A percentile compares a stretch with the other conserved stretches of the same genome.
Evolutionary conservation across 2,888 invertebrate genomes (phyloP).

Genomic region (Tetragnatha montana): DNA sequence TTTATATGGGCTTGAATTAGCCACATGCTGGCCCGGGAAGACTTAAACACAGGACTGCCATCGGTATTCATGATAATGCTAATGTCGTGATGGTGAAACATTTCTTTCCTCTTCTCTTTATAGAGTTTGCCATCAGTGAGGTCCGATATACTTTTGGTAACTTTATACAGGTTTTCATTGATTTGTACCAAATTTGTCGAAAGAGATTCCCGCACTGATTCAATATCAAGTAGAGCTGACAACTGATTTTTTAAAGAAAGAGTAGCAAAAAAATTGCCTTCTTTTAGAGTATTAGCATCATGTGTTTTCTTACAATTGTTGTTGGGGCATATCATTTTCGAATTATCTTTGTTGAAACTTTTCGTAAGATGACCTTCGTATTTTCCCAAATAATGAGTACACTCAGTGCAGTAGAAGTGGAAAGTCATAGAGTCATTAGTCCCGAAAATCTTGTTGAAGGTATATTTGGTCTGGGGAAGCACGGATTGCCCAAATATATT

Average conservation of each 20-base stretch:
- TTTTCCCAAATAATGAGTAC: conserved; percentile 22
- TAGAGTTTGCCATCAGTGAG: conserved; percentile 24
- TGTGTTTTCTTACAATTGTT: neutral
- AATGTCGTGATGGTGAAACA: conserved; percentile 10
- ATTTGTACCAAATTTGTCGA: neutral
- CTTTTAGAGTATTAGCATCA: conserved; percentile 1
- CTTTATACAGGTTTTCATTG: neutral
- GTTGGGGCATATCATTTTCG: conserved; percentile 1
- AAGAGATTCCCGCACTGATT: neutral
- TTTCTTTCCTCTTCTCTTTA: conserved; percentile 1
- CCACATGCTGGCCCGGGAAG: conserved; percentile 36
- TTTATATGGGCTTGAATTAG: conserved; percentile 28
- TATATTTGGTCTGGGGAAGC: conserved; percentile 13
- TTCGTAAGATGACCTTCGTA: neutral
- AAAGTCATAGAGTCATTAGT: conserved; percentile 13
- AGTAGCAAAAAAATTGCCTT: conserved; percentile 29
- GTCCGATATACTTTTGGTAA: neutral
- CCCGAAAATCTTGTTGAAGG: conserved; percentile 24
- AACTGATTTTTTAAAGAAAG: conserved; percentile 19
- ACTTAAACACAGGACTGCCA: conserved; percentile 44
- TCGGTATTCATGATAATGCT: conserved; percentile 40
- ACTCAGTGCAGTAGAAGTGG: conserved; percentile 19
- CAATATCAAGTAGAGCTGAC: conserved; percentile 3
- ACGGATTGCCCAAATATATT: neutral
- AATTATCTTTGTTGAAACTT: conserved; percentile 1